Conservation (phyloP, 2,113 vertebrate genomes). For the Cricetomys ansorgei region DNA sequence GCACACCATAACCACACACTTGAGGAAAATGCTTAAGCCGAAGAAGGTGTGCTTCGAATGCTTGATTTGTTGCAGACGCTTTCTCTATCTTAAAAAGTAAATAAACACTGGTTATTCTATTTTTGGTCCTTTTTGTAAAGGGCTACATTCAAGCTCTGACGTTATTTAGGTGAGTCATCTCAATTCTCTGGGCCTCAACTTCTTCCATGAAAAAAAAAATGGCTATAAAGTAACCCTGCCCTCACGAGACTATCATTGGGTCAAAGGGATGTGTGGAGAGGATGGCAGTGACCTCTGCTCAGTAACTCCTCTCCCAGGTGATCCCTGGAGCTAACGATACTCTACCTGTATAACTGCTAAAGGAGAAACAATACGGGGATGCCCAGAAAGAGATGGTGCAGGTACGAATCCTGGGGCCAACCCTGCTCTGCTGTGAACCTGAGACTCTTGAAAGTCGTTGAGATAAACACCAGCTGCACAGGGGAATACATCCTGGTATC, state of each 20-base stretch:
- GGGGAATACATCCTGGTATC: not conserved
- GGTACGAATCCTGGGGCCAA: not conserved
- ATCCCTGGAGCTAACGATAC: not conserved
- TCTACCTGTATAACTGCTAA: not conserved
- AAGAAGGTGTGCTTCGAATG: not conserved
- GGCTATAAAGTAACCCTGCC: not conserved
- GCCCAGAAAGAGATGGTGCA: not conserved
- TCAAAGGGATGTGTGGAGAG: not conserved
- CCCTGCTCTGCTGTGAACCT: rapidly evolving
- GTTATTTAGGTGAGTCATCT: not conserved
- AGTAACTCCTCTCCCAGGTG: not conserved
- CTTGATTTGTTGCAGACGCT: not conserved
- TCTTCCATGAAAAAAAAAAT: not conserved
- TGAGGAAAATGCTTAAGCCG: not conserved
- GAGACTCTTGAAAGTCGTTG: not conserved
- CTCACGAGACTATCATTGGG: not conserved
- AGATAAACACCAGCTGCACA: not conserved
- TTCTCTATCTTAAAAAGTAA: slow-evolving; percentile 55
- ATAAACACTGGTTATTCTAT: slow-evolving; percentile 42
- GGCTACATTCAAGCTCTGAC: not conserved
- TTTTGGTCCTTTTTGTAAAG: slow-evolving; percentile 44
- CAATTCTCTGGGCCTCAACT: not conserved
- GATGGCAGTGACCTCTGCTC: not conserved
- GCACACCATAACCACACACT: not conserved
- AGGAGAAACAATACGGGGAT: not conserved